phyloP scores from a whole-genome alignment of 2,113 vertebrate species.

The human region DNA sequence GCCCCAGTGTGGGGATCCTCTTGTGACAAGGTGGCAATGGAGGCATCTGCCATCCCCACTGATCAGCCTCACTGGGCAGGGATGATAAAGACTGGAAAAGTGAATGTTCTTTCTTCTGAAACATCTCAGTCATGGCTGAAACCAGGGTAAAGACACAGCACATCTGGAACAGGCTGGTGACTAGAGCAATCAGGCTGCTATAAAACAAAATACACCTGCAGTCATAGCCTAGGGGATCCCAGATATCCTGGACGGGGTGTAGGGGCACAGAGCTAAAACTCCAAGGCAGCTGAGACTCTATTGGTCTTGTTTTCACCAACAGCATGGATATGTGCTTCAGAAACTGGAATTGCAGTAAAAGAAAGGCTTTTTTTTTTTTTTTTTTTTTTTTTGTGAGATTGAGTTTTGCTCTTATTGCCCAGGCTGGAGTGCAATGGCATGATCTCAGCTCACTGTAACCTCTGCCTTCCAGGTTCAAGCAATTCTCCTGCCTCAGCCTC shows the following conservation, averaged over 20 bases:
- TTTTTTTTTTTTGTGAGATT: too few relatives aligned
- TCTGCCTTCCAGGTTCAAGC: too few relatives aligned
- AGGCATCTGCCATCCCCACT: too few relatives aligned
- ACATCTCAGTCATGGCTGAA: neutral
- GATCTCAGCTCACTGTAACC: too few relatives aligned
- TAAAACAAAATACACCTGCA: neutral
- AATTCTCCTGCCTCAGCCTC: too few relatives aligned
- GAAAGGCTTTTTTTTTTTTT: neutral
- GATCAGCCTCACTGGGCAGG: neutral
- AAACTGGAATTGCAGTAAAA: neutral
- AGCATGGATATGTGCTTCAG: neutral
- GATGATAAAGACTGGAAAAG: neutral
- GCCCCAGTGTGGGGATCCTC: neutral
- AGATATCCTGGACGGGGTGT: accelerated
- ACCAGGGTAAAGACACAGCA: neutral
- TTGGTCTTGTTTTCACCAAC: neutral
- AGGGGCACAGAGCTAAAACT: neutral
- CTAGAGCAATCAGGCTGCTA: neutral
- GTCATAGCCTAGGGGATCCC: neutral
- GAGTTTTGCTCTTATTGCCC: too few relatives aligned
- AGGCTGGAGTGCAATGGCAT: accelerated
- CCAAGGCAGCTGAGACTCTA: neutral
- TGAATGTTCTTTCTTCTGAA: neutral
- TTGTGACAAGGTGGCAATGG: neutral
- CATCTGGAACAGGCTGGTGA: neutral